Evolutionary conservation across 2,797 vertebrate genomes (phyloP).

Genomic region (Myripristis murdjan): DNA sequence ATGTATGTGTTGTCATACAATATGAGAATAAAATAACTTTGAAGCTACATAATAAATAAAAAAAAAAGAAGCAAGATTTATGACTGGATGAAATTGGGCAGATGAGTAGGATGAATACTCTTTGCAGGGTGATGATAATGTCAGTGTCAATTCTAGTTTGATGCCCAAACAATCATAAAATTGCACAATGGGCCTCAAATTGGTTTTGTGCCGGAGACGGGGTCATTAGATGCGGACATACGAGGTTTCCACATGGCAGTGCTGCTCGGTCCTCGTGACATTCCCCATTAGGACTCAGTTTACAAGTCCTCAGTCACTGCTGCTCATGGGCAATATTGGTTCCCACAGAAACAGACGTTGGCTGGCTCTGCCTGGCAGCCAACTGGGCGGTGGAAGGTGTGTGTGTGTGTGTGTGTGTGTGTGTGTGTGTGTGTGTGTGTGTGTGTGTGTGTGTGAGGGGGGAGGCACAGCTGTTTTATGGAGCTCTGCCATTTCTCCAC

Average conservation of each 20-base stretch:
- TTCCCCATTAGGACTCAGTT: background rate
- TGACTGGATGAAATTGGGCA: slow-evolving; percentile 57
- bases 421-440: too few relatives aligned
- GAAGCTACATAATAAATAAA: too few relatives aligned
- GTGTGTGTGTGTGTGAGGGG: too few relatives aligned
- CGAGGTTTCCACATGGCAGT: background rate
- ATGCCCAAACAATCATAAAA: slow-evolving; percentile 7
- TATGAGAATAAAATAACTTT: too few relatives aligned
- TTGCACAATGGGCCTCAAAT: background rate
- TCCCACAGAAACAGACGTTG: slow-evolving; percentile 42
- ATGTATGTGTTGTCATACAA: too few relatives aligned
- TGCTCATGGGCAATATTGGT: too few relatives aligned
- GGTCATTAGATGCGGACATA: background rate
- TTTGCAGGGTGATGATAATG: slow-evolving; percentile 22
- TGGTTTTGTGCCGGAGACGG: background rate
- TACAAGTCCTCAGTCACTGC: slow-evolving; percentile 7
- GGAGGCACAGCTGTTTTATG: slow-evolving; percentile 55
- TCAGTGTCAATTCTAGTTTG: background rate
- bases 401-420: too few relatives aligned
- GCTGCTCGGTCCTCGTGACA: background rate
- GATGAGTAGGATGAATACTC: slow-evolving; percentile 6
- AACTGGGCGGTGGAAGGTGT: too few relatives aligned
- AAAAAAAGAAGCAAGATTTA: background rate
- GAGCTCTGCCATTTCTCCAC: slow-evolving; percentile 62
- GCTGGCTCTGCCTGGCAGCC: slow-evolving; percentile 36